Evolutionary conservation across 37 sponge, comb jelly and placozoan species (phyloP), one percentile per base, ranked within the genome.

Genomic region (Agelas oroides): DNA sequence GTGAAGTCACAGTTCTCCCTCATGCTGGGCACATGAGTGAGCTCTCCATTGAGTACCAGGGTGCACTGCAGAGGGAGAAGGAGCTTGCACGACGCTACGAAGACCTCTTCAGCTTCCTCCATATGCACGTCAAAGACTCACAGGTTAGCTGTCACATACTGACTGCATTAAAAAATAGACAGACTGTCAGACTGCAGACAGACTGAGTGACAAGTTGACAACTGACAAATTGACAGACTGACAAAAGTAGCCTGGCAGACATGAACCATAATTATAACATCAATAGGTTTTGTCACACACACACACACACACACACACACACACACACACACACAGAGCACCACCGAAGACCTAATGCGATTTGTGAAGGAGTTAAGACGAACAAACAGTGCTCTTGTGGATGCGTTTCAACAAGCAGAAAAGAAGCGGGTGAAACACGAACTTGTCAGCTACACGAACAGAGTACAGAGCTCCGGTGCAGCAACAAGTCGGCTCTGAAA

Each of bases 341-440:
- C 78, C 16, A 86, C 68, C 61, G 96, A 95, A 20, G 80, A 95
- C 72, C 72, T 92, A 30, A 80, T 95, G 76, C 76, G 74, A 36
- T 95, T 95, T 66, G 89, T 95, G 59, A 81, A 87, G 40, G 90
- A 92, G 41, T 84, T 95, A 1, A 67, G 90, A 15, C 73, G 66
- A 68, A 90, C 92, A 3, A 95, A 95, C 73, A 86, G 84, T 20
- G 92, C 96, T 11, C 71, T 95, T 5, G 96, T 95, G 32, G 89
- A 89, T n/a, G 96, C 96, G 15, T 95, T 91, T 73, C 96, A 95
- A 60, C 82, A 84, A 33, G 60, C 86, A 17, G 93, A 95, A 59
- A 92, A 89, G 87, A 92, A 82, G 71, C 75, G 90, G 20, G 74
- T 92, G 90, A 89, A 84, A 32, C 79, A 86, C 41, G 96, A 94